phyloP scores from a whole-genome alignment of 2,888 invertebrate genomes.

The Acronicta alni region DNA sequence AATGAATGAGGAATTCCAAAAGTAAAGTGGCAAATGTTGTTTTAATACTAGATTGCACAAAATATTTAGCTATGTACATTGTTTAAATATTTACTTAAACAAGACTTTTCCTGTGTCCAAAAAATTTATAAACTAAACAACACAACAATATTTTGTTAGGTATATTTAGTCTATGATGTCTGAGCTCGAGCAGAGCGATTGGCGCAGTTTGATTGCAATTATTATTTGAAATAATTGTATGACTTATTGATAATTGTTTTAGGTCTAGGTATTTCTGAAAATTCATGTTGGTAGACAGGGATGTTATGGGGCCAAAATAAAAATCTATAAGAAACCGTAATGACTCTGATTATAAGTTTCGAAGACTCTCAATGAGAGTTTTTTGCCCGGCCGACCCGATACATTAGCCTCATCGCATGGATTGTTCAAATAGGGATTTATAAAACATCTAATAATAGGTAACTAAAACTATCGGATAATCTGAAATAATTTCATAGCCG shows the following conservation, averaged over 20 bases:
- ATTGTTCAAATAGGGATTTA: no score
- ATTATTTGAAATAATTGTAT: background rate
- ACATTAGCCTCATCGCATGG: no score
- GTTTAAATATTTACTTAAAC: conserved; percentile 46
- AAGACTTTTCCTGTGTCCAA: conserved; percentile 19
- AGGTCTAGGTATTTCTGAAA: no score
- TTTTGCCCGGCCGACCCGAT: no score
- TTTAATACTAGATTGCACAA: conserved; percentile 55
- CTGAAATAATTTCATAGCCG: no score
- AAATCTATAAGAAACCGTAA: no score
- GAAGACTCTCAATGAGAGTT: no score
- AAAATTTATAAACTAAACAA: conserved; percentile 12
- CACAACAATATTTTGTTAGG: conserved; percentile 4
- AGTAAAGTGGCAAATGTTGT: conserved; percentile 34
- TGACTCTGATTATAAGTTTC: no score
- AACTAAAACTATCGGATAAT: no score
- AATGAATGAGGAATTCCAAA: conserved; percentile 24
- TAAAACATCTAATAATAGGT: no score
- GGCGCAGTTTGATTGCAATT: background rate
- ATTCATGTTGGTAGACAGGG: no score
- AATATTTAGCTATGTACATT: conserved; percentile 42
- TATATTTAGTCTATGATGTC: conserved; percentile 13
- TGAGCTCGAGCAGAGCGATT: background rate
- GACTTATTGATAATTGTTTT: background rate
- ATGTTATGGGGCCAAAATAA: no score